Evolutionary conservation across 2,797 vertebrate genomes (phyloP), one percentile per base, ranked within the genome.

Genomic region (Eulemur rubriventer): DNA sequence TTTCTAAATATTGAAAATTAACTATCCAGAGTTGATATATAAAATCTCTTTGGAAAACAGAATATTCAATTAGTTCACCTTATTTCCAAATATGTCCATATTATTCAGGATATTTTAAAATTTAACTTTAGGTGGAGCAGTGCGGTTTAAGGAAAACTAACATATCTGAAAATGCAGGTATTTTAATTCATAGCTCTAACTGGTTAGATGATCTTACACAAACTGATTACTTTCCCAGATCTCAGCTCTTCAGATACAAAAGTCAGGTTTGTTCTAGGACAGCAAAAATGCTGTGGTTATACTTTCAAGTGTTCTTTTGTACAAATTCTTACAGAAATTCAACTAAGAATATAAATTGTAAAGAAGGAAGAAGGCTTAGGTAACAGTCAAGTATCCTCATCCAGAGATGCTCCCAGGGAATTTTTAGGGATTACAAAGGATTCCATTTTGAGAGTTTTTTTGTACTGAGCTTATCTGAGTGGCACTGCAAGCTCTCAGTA

Each of bases 401-500:
- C 61, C 61, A 92, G 82, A 79, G 33, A 82, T 30, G 30, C 28
- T 88, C 61, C 67, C 78, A 63, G 55, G 81, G 55, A 85, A 91
- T 92, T 92, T 87, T 43, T 14, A 92, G 65, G 84, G n/a, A 95
- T 95, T 90, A 85, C 22, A 57, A 78, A 92, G 8, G 43, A 95
- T 95, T 92, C 18, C 26, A 69, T 75, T 88, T 89, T 52, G 61
- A 97, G 41, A 33, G 48, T 28, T 69, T 91, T 90, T 90, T 43
- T 63, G n/a, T 57, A 57, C 16, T 61, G 72, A 82, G 33, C 9
- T 87, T 43, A 81, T 92, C 91, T 83, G n/a, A 46, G 17, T 30
- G 38, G n/a, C 38, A 73, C 8, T 52, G 26, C 0, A 24, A 93
- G 59, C 41, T 87, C 65, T 80, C 48, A 72, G 16, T 18, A 92